phyloP scores from a whole-genome alignment of 2,888 invertebrate species.

The Agapostemon virescens region DNA sequence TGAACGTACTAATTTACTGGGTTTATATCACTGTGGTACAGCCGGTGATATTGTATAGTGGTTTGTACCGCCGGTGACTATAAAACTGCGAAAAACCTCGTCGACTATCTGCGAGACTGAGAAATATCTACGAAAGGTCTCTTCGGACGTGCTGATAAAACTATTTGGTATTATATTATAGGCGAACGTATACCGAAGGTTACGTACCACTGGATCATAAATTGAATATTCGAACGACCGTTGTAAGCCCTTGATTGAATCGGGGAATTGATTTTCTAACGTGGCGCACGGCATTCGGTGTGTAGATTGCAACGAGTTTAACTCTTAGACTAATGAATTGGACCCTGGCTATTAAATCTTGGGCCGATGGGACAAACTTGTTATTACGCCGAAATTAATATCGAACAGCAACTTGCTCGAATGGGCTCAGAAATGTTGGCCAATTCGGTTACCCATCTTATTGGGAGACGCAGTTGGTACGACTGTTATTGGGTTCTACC shows the following conservation, averaged over 20 bases:
- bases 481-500: not conserved
- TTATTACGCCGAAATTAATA: slow-evolving; percentile 31
- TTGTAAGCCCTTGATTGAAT: slow-evolving; percentile 25
- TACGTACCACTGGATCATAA: not conserved
- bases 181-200: not conserved
- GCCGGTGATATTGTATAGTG: too few relatives aligned
- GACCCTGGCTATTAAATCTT: slow-evolving; percentile 26
- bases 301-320: slow-evolving; percentile 19
- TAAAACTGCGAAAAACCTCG: not conserved
- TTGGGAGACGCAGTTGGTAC: not conserved
- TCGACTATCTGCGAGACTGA: not conserved
- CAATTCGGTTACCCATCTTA: not conserved
- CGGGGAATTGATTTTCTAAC: slow-evolving; percentile 41
- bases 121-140: not conserved
- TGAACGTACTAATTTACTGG: not conserved
- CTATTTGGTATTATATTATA: not conserved
- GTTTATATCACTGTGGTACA: not conserved
- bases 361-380: slow-evolving; percentile 8
- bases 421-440: not conserved
- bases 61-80: not conserved
- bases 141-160: not conserved
- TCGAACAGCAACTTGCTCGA: slow-evolving; percentile 6
- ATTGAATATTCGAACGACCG: slow-evolving; percentile 10
- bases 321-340: slow-evolving; percentile 40
- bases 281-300: not conserved